phyloP scores from a whole-genome alignment of 2,888 invertebrate species.

The Caradrina clavipalpis region DNA sequence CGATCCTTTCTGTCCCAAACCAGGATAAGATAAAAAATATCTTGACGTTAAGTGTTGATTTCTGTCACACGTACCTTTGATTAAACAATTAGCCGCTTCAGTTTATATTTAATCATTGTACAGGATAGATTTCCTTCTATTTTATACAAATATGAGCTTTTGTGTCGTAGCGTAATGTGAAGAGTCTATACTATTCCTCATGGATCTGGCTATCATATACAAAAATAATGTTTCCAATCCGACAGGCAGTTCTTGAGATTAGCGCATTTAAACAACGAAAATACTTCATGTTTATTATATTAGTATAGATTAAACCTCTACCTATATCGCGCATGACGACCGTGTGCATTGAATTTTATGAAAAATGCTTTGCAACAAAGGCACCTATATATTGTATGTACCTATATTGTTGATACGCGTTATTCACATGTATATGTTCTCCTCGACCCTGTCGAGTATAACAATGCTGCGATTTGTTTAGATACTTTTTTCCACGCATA shows the following conservation, averaged over 20 bases:
- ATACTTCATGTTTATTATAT: too few species aligned
- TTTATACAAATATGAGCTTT: not conserved
- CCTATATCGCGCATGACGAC: constrained; percentile 37
- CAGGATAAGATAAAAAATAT: constrained; percentile 89
- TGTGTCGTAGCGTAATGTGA: too few species aligned
- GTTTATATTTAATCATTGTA: constrained; percentile 26
- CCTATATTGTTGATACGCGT: constrained; percentile 57
- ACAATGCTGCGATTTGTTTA: constrained; percentile 90
- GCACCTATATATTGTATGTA: too few species aligned
- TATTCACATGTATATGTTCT: constrained; percentile 76
- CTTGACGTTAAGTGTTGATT: constrained; percentile 77
- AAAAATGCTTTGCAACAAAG: constrained; percentile 63
- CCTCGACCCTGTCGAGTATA: constrained; percentile 81
- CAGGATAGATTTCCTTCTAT: constrained; percentile 4
- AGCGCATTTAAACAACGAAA: too few species aligned
- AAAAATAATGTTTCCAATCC: too few species aligned
- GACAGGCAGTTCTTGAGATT: too few species aligned
- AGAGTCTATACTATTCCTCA: too few species aligned
- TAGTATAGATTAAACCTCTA: constrained; percentile 1
- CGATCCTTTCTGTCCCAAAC: constrained; percentile 85
- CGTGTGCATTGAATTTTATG: constrained; percentile 54
- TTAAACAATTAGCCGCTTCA: constrained; percentile 63
- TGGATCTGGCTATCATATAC: too few species aligned
- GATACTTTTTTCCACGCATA: constrained; percentile 89
- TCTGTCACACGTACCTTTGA: constrained; percentile 73